Conservation (phyloP, 2,113 vertebrate genomes). For the Limanda limanda region DNA sequence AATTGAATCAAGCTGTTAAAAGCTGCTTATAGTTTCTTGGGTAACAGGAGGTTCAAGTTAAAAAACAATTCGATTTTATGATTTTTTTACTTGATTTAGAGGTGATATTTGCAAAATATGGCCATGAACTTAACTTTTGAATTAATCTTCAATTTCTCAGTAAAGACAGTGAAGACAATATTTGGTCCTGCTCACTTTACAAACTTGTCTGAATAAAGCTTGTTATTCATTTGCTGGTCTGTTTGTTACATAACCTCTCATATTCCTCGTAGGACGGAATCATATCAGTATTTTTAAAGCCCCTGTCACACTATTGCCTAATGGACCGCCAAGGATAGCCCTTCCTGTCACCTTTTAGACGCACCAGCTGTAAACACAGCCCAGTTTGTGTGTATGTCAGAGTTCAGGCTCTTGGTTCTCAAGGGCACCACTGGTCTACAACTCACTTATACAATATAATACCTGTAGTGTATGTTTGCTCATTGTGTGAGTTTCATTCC, state of each 20-base stretch:
- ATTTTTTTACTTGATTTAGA: background rate
- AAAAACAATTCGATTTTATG: constrained; percentile 3
- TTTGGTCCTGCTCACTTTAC: background rate
- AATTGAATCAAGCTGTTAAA: background rate
- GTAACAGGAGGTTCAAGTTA: background rate
- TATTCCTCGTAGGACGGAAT: background rate
- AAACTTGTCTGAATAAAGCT: background rate
- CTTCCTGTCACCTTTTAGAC: constrained; percentile 33
- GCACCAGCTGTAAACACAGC: constrained; percentile 30
- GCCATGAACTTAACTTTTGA: no score
- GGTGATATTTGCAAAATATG: no score
- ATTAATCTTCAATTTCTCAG: background rate
- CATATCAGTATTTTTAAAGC: constrained; percentile 12
- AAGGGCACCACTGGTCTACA: no score
- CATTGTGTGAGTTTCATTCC: constrained; percentile 25
- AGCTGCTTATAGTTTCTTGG: constrained; percentile 2
- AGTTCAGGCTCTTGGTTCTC: constrained; percentile 20
- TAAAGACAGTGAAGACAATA: background rate
- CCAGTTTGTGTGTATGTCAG: constrained; percentile 12
- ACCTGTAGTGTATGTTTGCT: background rate
- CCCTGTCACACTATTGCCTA: constrained; percentile 26
- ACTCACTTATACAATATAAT: background rate
- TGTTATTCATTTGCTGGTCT: constrained; percentile 7
- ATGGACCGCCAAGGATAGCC: constrained; percentile 10
- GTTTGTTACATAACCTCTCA: constrained; percentile 18